phyloP scores from a whole-genome alignment of 2,113 vertebrate species.

The Platichthys flesus region DNA sequence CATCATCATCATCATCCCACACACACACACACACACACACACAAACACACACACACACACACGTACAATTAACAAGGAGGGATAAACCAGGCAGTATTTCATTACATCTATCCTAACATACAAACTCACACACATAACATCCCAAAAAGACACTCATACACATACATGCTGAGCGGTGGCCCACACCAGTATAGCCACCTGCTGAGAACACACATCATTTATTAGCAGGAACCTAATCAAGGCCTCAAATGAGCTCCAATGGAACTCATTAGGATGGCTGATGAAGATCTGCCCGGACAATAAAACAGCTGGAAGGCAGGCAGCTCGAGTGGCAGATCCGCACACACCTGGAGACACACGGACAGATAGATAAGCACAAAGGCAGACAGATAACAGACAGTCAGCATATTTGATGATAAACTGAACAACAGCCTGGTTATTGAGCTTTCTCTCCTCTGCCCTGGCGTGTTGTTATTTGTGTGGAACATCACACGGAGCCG shows the following conservation, averaged over 20 bases:
- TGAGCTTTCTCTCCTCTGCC: background rate
- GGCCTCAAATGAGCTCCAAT: constrained; percentile 76
- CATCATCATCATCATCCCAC: background rate
- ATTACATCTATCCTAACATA: no score
- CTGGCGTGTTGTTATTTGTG: constrained; percentile 22
- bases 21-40: background rate
- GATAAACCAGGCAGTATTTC: no score
- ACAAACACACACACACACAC: background rate
- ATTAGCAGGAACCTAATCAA: constrained; percentile 78
- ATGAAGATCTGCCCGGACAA: constrained; percentile 73
- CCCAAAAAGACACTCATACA: background rate
- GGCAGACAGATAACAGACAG: background rate
- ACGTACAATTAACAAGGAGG: background rate
- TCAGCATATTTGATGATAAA: background rate
- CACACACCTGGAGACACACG: background rate
- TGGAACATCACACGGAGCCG: constrained; percentile 26
- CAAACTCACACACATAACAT: constrained; percentile 2
- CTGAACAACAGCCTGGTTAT: background rate
- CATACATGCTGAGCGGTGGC: constrained; percentile 29
- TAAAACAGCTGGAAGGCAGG: constrained; percentile 24
- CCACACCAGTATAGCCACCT: constrained; percentile 63
- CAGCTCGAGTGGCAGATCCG: background rate
- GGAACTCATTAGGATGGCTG: constrained; percentile 79
- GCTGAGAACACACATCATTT: constrained; percentile 78
- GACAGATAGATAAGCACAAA: background rate